Evolutionary conservation across 1,140 invertebrate genomes (phyloP).

Genomic region (Asobara japonica): DNA sequence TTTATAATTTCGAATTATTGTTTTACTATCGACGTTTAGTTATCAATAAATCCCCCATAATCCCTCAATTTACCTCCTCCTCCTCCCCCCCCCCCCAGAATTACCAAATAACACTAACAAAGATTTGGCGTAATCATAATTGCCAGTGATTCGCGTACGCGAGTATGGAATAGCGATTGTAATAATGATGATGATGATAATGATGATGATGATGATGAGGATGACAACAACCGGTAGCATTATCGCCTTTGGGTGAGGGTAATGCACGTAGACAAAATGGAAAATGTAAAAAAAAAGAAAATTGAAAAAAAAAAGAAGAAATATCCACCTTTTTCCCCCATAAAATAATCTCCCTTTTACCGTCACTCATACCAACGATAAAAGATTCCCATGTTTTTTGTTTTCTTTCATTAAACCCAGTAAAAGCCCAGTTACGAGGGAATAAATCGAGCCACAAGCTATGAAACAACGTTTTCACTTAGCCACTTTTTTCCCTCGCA

Average conservation of each 20-base stretch:
- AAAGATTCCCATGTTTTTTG: neutral
- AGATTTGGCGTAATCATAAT: neutral
- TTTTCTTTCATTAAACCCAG: constrained; percentile 4
- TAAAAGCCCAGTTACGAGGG: neutral
- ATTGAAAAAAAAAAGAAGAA: neutral
- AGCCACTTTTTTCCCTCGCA: too few relatives aligned
- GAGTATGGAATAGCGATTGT: neutral
- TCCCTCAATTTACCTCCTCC: neutral
- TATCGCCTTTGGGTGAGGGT: constrained; percentile 12
- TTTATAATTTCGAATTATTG: too few relatives aligned
- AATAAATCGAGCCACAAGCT: too few relatives aligned
- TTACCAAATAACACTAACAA: neutral
- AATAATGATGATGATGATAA: constrained; percentile 5
- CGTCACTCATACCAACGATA: neutral
- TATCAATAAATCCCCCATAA: neutral
- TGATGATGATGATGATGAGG: constrained; percentile 9
- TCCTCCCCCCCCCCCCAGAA: neutral
- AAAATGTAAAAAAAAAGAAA: neutral
- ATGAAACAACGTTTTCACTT: too few relatives aligned
- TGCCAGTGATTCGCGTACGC: neutral
- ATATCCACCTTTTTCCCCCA: neutral
- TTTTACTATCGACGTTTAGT: constrained; percentile 28
- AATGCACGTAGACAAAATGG: neutral
- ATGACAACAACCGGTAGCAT: constrained; percentile 1
- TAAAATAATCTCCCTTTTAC: neutral